Evolutionary conservation across 1,140 invertebrate species (phyloP).

Genomic region (Macrocentrus cingulum): DNA sequence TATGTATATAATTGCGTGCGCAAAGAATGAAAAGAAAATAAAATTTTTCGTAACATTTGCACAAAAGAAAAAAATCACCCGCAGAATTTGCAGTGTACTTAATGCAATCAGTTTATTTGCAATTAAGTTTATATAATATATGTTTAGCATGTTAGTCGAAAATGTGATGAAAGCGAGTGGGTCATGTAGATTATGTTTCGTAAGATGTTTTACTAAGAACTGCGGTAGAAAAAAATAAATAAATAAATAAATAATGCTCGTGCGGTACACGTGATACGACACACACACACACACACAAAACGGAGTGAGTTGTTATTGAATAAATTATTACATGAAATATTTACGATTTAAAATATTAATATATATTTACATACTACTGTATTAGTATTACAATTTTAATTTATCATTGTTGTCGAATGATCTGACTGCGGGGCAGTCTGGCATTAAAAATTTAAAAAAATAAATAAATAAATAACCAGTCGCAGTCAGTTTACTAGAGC

Average conservation of each 20-base stretch:
- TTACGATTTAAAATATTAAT: conserved; percentile 53
- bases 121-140: conserved; percentile 10
- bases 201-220: conserved; percentile 54
- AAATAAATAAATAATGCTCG: conserved; percentile 35
- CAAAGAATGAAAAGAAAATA: neutral
- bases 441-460: conserved; percentile 38
- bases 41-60: neutral
- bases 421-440: conserved; percentile 56
- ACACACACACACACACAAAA: conserved; percentile 33
- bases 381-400: conserved; percentile 52
- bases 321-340: conserved; percentile 55
- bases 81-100: neutral
- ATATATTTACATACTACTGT: conserved; percentile 55
- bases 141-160: neutral
- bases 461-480: conserved; percentile 27
- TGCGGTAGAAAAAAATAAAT: conserved; percentile 19
- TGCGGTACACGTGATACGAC: conserved; percentile 36
- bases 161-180: conserved; percentile 30
- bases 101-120: neutral
- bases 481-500: conserved; percentile 41
- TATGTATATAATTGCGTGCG: no score
- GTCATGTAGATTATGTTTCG: conserved; percentile 52
- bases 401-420: conserved; percentile 50
- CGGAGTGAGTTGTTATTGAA: conserved; percentile 51
- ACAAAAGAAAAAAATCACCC: no score